Conservation (phyloP, 1,140 invertebrate genomes). For the Leptopilina clavipes region DNA sequence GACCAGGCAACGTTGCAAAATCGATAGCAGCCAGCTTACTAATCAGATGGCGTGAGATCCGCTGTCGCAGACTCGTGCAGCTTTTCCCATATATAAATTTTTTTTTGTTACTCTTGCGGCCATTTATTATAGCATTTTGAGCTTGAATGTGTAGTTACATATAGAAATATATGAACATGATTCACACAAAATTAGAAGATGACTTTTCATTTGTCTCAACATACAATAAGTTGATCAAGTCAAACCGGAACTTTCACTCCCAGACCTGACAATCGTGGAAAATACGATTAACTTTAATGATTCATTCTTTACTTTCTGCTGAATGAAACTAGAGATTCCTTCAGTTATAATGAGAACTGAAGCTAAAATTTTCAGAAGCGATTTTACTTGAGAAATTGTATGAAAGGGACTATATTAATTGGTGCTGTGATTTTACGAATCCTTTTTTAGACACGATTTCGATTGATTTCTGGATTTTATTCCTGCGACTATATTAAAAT, state of each 20-base stretch:
- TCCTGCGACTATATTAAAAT: no score
- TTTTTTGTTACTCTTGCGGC: not conserved
- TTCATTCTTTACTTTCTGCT: not conserved
- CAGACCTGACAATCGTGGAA: not conserved
- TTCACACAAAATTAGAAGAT: not conserved
- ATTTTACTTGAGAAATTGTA: no score
- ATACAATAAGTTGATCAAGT: not conserved
- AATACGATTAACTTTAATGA: not conserved
- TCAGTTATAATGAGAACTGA: no score
- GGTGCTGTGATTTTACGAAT: no score
- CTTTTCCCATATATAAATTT: not conserved
- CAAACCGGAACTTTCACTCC: not conserved
- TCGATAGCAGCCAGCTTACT: constrained; percentile 71
- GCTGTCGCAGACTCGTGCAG: constrained; percentile 39
- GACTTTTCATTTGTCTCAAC: not conserved
- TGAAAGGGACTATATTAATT: no score
- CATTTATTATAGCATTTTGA: not conserved
- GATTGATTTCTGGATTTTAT: no score
- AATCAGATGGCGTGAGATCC: constrained; percentile 72
- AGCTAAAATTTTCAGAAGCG: no score
- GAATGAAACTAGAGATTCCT: no score
- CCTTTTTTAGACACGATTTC: no score
- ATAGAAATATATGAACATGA: not conserved
- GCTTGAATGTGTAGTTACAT: no score
- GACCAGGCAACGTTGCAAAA: constrained; percentile 70